Conservation (phyloP, 2,888 invertebrate genomes). For the Latrodectus hesperus region DNA sequence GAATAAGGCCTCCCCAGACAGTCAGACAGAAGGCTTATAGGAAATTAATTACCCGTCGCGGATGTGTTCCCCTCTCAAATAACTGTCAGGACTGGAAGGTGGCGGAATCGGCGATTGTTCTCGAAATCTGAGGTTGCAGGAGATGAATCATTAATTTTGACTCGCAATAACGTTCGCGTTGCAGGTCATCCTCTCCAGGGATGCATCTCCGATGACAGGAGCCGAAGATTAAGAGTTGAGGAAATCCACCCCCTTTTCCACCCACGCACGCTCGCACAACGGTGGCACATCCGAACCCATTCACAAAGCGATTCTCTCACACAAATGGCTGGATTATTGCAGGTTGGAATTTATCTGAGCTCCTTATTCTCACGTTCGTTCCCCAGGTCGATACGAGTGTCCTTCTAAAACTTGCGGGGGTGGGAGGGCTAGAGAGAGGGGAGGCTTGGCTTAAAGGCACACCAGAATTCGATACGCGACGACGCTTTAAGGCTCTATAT, state of each 20-base stretch:
- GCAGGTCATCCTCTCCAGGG: background rate
- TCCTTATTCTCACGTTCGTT: background rate
- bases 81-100: slow-evolving; percentile 12
- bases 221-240: background rate
- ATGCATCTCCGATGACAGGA: background rate
- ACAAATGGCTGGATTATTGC: slow-evolving; percentile 1
- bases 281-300: background rate
- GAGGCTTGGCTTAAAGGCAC: background rate
- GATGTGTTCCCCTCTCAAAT: slow-evolving; percentile 24
- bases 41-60: slow-evolving; percentile 27
- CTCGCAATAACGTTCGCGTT: background rate
- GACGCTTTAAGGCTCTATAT: background rate
- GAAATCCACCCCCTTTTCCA: background rate
- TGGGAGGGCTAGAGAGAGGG: background rate
- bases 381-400: background rate
- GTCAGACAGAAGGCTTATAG: slow-evolving; percentile 11
- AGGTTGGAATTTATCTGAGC: background rate
- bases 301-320: background rate
- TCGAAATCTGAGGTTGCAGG: slow-evolving; percentile 1
- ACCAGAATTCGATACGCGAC: slow-evolving; percentile 2
- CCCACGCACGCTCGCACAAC: too few species aligned
- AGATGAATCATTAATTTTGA: slow-evolving; percentile 4
- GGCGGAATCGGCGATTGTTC: slow-evolving; percentile 3
- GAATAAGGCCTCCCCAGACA: background rate
- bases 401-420: too few species aligned